Evolutionary conservation across 2,888 invertebrate species (phyloP), one percentile per base, ranked within the genome.

Genomic region (Nemurella pictetii): DNA sequence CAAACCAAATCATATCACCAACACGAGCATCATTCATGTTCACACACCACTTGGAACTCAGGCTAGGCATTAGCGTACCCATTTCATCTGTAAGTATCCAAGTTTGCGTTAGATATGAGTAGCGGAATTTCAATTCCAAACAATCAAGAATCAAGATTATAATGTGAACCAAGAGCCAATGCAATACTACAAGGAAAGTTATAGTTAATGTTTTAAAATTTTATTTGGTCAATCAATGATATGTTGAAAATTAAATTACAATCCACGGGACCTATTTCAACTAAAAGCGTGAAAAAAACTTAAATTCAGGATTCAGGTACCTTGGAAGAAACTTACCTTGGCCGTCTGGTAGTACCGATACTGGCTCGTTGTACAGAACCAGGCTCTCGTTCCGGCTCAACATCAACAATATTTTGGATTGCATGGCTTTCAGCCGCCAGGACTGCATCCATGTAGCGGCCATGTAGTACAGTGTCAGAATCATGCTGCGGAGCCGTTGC

Each of bases 401-500:
- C 55, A 88, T 86, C 32, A 88, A 86, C 93, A 85, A 92, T 82
- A 96, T 92, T 88, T 95, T 94, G 88, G 93, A 92, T 88, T 93
- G 93, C 86, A 96, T 92, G 30, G 94, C 93, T 83, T 94, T 93
- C 87, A 96, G 93, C 84, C 95, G 93, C 95, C 95, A 95, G 89
- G 95, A 94, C 90, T 96, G 96, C 87, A 96, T 91, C 90, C 95
- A 94, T 86, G 96, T 96, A 89, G 96, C 95, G 89, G 96, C 94
- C 91, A 95, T 94, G 90, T 96, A 96, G 90, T 95, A 95, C 84
- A 96, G 91, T 73, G 96, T 96, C 88, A 96, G 93, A 89, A 96
- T 90, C 95, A 95, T 95, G 26, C 30, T 81, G 1, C 3, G 83
- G 0, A 25, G 27, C 77, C 0, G 28, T 9, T 77, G 55, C 55